Percentiles rank a stretch among this genome's conserved stretches.
Evolutionary conservation across 2,888 invertebrate genomes (phyloP).

Genomic region (Pristionchus japonicus): DNA sequence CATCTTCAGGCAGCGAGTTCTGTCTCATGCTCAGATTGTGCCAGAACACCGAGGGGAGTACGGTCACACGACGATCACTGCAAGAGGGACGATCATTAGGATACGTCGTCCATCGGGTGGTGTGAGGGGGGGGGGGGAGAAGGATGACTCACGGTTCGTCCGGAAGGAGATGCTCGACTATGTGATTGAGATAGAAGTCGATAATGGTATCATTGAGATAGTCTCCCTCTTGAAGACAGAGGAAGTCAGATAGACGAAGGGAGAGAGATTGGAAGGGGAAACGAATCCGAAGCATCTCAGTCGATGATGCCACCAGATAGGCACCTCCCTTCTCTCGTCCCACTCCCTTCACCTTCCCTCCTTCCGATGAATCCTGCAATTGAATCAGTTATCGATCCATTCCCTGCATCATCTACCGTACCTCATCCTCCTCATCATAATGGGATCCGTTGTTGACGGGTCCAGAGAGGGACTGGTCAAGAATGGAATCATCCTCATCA

Average conservation of each 20-base stretch:
- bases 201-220: slow-evolving; percentile 70
- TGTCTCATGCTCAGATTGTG: slow-evolving; percentile 63
- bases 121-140: neutral
- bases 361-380: slow-evolving; percentile 17
- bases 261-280: slow-evolving; percentile 70
- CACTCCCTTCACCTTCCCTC: neutral
- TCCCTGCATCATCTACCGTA: neutral
- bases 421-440: slow-evolving; percentile 38
- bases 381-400: neutral
- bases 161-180: slow-evolving; percentile 66
- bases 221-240: slow-evolving; percentile 63
- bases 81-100: slow-evolving; percentile 26
- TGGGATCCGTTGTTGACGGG: slow-evolving; percentile 31
- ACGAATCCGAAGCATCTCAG: slow-evolving; percentile 69
- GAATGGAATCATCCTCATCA: slow-evolving; percentile 39
- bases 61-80: slow-evolving; percentile 60
- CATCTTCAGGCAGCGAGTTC: slow-evolving; percentile 51
- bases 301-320: slow-evolving; percentile 54
- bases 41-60: slow-evolving; percentile 66
- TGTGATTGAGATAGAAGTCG: slow-evolving; percentile 72
- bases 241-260: slow-evolving; percentile 67
- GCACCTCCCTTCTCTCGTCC: slow-evolving; percentile 21
- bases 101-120: neutral
- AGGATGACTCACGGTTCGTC: slow-evolving; percentile 55
- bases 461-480: slow-evolving; percentile 28